Conservation (phyloP, 1,140 invertebrate species). For the Bombyx mandarina region DNA sequence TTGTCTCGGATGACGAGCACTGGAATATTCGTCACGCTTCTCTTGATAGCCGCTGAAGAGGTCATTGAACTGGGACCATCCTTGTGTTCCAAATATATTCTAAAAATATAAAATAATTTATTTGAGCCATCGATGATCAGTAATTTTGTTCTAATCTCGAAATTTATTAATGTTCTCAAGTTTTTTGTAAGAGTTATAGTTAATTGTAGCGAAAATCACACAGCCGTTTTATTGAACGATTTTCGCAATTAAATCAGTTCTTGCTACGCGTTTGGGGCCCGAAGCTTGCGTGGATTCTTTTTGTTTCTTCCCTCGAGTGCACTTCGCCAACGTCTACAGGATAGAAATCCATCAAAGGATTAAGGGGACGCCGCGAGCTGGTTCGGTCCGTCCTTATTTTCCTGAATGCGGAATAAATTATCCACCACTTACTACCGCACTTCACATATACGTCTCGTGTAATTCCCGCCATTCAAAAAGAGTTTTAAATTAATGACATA, state of each 20-base stretch:
- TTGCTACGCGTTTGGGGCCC: too few species aligned
- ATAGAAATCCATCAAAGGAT: constrained; percentile 66
- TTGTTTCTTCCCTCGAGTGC: constrained; percentile 41
- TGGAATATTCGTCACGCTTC: constrained; percentile 31
- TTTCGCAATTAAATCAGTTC: too few species aligned
- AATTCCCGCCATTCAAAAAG: too few species aligned
- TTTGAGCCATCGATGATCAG: too few species aligned
- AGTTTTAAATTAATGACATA: too few species aligned
- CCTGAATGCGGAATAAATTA: constrained; percentile 62
- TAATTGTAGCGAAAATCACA: background rate
- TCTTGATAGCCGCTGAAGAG: constrained; percentile 31
- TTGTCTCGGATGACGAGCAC: constrained; percentile 48
- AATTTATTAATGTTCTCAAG: background rate
- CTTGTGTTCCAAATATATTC: too few species aligned
- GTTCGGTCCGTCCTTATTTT: constrained; percentile 56
- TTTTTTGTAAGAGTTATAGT: background rate
- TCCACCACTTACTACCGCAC: constrained; percentile 36
- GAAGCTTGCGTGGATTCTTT: constrained; percentile 12
- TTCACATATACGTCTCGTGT: too few species aligned
- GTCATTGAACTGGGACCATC: constrained; percentile 29
- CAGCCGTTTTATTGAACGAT: background rate
- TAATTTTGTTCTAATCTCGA: too few species aligned
- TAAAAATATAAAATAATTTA: too few species aligned
- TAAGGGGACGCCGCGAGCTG: constrained; percentile 47
- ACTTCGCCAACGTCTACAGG: constrained; percentile 41